Conservation (phyloP, 2,113 vertebrate genomes). For the Micromys minutus region DNA sequence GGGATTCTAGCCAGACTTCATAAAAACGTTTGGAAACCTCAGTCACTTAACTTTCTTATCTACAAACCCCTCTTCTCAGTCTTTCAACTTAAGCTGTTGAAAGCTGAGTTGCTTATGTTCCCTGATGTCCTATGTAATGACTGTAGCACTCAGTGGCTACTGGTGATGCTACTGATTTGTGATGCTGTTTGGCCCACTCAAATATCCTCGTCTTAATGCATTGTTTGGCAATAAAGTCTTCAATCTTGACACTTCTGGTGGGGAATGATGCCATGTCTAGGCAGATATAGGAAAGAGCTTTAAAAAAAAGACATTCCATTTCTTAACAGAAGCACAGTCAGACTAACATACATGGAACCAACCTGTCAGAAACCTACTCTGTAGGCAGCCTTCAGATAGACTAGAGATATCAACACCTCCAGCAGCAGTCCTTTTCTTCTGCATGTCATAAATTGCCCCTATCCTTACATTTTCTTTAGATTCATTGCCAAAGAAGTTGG, state of each 20-base stretch:
- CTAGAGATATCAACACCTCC: background rate
- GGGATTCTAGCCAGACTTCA: background rate
- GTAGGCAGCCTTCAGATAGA: background rate
- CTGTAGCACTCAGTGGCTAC: background rate
- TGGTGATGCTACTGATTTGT: background rate
- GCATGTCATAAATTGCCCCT: background rate
- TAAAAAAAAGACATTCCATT: background rate
- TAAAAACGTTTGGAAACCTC: background rate
- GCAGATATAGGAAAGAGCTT: background rate
- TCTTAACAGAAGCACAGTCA: background rate
- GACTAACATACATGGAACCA: background rate
- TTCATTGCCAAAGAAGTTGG: background rate
- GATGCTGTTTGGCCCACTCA: background rate
- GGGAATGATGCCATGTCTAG: background rate
- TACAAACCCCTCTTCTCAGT: background rate
- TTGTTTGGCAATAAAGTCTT: background rate
- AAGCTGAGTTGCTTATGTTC: background rate
- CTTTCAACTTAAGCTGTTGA: background rate
- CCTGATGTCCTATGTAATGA: background rate
- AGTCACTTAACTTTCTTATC: background rate
- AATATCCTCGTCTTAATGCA: background rate
- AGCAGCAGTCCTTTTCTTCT: background rate
- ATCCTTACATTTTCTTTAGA: background rate
- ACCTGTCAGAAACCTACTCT: background rate
- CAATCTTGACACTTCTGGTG: background rate